phyloP scores from a whole-genome alignment of 2,888 invertebrate genomes.

The Xanthorhoe spadicearia region DNA sequence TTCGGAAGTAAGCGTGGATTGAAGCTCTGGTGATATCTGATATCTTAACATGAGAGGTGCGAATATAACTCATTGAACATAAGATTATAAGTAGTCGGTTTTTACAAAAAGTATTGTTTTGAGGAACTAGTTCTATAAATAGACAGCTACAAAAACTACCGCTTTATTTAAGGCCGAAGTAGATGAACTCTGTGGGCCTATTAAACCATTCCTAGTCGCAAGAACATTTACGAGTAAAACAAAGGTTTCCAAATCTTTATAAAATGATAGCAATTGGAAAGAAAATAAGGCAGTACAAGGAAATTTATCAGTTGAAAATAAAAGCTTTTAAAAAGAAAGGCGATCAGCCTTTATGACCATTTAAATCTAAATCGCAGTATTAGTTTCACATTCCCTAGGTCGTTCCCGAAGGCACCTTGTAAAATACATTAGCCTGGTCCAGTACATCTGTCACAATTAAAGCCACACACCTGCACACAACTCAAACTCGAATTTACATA shows the following conservation, averaged over 20 bases:
- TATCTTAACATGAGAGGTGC: not conserved
- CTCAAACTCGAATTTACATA: constrained; percentile 72
- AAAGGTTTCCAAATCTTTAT: too few species aligned
- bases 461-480: constrained; percentile 61
- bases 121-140: too few species aligned
- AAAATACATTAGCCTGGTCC: constrained; percentile 31
- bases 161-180: not conserved
- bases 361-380: constrained; percentile 7
- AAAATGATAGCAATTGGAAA: too few species aligned
- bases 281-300: too few species aligned
- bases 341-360: too few species aligned
- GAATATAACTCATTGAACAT: not conserved
- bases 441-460: constrained; percentile 76
- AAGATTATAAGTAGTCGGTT: too few species aligned
- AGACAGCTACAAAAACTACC: not conserved
- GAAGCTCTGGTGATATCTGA: not conserved
- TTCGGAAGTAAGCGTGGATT: constrained; percentile 7
- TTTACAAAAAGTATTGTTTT: too few species aligned
- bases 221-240: too few species aligned
- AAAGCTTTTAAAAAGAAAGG: too few species aligned
- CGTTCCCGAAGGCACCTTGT: constrained; percentile 14
- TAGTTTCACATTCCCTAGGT: constrained; percentile 17
- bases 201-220: too few species aligned
- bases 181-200: too few species aligned
- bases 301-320: too few species aligned